Evolutionary conservation across 2,113 vertebrate species (phyloP).

Genomic region (Muscicapa adusta): DNA sequence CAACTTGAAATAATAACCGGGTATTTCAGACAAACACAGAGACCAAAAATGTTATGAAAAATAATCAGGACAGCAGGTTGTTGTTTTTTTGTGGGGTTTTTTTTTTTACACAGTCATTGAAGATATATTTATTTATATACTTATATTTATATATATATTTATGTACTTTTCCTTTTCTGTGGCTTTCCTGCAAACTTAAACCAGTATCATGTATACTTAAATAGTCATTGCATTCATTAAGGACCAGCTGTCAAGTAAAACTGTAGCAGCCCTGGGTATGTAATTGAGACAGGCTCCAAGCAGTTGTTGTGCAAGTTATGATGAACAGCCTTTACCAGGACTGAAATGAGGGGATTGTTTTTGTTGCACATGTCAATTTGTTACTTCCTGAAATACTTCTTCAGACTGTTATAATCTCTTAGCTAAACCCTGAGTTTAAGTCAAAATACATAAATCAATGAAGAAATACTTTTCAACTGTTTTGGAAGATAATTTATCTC

Average conservation of each 20-base stretch:
- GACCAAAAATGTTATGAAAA: neutral
- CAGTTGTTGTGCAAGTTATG: neutral
- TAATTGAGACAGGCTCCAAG: neutral
- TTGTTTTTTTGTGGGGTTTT: too few species aligned
- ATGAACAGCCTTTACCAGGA: neutral
- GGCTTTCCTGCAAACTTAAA: neutral
- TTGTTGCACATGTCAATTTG: neutral
- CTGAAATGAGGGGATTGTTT: neutral
- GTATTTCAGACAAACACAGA: neutral
- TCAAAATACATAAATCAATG: constrained; percentile 16
- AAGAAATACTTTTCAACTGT: neutral
- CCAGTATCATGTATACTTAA: neutral
- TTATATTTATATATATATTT: too few species aligned
- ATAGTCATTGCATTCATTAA: neutral
- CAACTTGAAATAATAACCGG: neutral
- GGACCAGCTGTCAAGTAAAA: neutral
- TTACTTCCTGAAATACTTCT: neutral
- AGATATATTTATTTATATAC: too few species aligned
- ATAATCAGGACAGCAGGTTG: neutral
- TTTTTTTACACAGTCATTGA: too few species aligned
- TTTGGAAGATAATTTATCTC: neutral
- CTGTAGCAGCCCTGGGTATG: neutral
- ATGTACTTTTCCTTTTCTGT: neutral
- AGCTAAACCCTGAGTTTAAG: constrained; percentile 1
- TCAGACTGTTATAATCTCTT: neutral